Conservation (phyloP, 2,797 vertebrate species). For the Mormyrops attenuatus region DNA sequence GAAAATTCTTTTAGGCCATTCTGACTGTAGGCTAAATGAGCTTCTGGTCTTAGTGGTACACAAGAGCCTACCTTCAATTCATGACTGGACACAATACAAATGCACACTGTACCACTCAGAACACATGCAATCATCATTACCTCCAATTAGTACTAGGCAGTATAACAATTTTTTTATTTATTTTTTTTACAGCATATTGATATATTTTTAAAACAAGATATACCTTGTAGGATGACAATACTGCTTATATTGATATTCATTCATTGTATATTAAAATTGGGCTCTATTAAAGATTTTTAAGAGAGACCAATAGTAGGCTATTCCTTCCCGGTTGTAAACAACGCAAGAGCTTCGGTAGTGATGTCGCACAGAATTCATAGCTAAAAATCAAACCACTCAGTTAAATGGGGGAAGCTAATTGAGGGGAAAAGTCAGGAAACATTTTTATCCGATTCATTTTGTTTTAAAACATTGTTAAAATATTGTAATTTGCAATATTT, state of each 20-base stretch:
- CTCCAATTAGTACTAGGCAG: background rate
- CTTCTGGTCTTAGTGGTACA: background rate
- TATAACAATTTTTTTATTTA: background rate
- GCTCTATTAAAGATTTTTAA: background rate
- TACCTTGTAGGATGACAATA: background rate
- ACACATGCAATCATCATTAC: background rate
- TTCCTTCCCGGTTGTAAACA: background rate
- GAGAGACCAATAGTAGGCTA: background rate
- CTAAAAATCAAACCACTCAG: background rate
- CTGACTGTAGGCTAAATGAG: background rate
- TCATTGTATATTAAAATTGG: background rate
- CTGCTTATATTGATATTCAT: background rate
- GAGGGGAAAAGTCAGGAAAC: background rate
- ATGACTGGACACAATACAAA: background rate
- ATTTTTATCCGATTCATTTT: background rate
- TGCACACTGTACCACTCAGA: background rate
- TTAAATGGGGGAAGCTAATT: background rate
- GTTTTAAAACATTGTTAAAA: background rate
- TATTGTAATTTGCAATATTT: background rate
- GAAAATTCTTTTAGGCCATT: background rate
- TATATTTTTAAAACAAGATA: background rate
- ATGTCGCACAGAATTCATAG: background rate
- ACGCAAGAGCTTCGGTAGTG: background rate
- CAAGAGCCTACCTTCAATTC: background rate
- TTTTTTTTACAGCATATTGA: background rate